Evolutionary conservation across 2,888 invertebrate species (phyloP).

Genomic region (Pachycephus smyrnensis): DNA sequence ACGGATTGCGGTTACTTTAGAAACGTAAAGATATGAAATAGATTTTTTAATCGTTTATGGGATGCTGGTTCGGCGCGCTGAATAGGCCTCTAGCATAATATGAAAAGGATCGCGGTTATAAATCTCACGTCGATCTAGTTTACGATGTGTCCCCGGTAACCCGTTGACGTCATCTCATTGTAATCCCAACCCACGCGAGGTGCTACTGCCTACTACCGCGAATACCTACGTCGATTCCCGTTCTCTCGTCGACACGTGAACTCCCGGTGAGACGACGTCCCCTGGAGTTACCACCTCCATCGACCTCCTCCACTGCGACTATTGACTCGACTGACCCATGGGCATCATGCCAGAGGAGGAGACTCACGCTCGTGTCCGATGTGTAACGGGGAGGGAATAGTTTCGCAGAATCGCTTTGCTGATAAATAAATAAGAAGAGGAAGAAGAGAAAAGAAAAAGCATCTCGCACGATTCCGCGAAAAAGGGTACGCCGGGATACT

Average conservation of each 20-base stretch:
- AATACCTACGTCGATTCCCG: constrained; percentile 21
- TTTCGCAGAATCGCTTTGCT: background rate
- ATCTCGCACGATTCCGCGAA: background rate
- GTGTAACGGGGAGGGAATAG: background rate
- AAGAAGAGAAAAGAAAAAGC: background rate
- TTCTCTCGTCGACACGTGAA: background rate
- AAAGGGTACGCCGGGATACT: background rate
- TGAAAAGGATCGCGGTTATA: constrained; percentile 40
- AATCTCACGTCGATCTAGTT: constrained; percentile 48
- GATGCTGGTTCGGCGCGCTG: background rate
- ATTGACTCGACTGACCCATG: background rate
- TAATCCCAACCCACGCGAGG: constrained; percentile 38
- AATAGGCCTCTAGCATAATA: background rate
- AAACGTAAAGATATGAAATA: background rate
- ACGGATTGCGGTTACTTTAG: background rate
- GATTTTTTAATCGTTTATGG: background rate
- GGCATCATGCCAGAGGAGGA: background rate
- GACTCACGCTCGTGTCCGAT: background rate
- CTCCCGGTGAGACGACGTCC: background rate
- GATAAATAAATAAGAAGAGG: background rate
- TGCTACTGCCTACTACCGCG: constrained; percentile 21
- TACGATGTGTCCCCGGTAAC: constrained; percentile 29
- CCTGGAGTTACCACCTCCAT: background rate
- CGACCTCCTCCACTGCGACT: background rate
- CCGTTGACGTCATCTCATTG: constrained; percentile 37